Evolutionary conservation across 2,888 invertebrate genomes (phyloP), one percentile per base, ranked within the genome.

Genomic region (Drosophila cyrtoloma): DNA sequence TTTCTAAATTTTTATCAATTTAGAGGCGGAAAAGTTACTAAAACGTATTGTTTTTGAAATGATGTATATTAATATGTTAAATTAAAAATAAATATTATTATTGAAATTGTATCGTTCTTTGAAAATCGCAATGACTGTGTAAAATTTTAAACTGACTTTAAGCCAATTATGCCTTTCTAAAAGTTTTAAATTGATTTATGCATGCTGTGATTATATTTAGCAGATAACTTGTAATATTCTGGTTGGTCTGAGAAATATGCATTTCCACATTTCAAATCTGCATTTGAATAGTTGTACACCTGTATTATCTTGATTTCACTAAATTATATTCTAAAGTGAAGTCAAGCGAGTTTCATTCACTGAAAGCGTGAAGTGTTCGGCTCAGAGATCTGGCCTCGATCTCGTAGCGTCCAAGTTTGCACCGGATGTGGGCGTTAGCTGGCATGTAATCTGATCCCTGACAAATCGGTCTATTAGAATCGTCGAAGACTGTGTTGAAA

Each of bases 381-480:
- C 58, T 67, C 22, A 14, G 37, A 14, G 37, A 47, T 58, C 59
- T 52, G 26, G 33, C 32, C 56, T 57, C 56, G 47, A 60, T 30
- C 35, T 68, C 28, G 47, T n/a, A 66, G 69, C 64, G 83, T 76
- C 69, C 83, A 65, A 35, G 66, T 59, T 68, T 59, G 62, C 68
- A 84, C 91, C 91, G 92, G 91, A 92, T 92, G 92, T 92, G 92
- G 92, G 92, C 92, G 92, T 92, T 89, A 85, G 90, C 83, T 77
- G 80, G 84, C 89, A 84, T 90, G 92, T 92, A 92, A 92, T 91
- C 91, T 91, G 92, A 92, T 92, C 90, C 91, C 92, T 90, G 90
- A 92, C 92, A 92, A 92, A 92, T 92, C 92, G 92, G 91, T 91
- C 92, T 92, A 92, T 92, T 92, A 92, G 92, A 92, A 91, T 89